phyloP scores from a whole-genome alignment of 1,140 invertebrate genomes.

The Drosophila baimaii region DNA sequence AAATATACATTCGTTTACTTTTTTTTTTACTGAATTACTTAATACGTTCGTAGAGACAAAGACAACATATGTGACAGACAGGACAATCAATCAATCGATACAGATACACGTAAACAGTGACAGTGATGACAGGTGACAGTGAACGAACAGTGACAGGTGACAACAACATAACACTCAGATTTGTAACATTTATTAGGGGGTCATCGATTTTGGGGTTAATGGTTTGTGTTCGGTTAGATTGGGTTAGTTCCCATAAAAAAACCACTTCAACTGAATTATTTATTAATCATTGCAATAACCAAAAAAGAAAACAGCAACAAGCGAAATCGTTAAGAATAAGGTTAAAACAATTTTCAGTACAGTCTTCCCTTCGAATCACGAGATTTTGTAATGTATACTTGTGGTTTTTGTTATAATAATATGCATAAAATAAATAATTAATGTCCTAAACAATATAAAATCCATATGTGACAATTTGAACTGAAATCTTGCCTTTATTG shows the following conservation, averaged over 20 bases:
- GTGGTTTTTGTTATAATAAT: conserved; percentile 9
- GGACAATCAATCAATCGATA: conserved; percentile 55
- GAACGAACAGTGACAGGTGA: conserved; percentile 66
- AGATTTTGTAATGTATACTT: background rate
- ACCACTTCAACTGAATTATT: background rate
- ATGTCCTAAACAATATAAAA: conserved; percentile 42
- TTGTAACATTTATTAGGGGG: conserved; percentile 49
- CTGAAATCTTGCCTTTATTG: conserved; percentile 38
- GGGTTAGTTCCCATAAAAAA: conserved; percentile 9
- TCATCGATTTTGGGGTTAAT: background rate
- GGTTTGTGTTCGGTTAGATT: background rate
- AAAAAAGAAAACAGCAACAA: conserved; percentile 24
- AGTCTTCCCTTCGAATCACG: conserved; percentile 38
- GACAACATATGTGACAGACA: conserved; percentile 53
- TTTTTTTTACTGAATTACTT: conserved; percentile 19
- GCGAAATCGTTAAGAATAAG: conserved; percentile 12
- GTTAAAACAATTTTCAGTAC: conserved; percentile 25
- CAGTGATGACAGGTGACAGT: conserved; percentile 57
- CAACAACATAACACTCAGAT: conserved; percentile 73
- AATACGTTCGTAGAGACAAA: conserved; percentile 40
- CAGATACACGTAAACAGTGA: conserved; percentile 56
- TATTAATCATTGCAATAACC: conserved; percentile 1
- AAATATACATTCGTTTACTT: conserved; percentile 31
- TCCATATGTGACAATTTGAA: conserved; percentile 65
- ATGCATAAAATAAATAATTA: conserved; percentile 30